Percentiles rank a stretch among this genome's conserved stretches.
Conservation (phyloP, 2,888 invertebrate species). For the Boloria euphrosyne region DNA sequence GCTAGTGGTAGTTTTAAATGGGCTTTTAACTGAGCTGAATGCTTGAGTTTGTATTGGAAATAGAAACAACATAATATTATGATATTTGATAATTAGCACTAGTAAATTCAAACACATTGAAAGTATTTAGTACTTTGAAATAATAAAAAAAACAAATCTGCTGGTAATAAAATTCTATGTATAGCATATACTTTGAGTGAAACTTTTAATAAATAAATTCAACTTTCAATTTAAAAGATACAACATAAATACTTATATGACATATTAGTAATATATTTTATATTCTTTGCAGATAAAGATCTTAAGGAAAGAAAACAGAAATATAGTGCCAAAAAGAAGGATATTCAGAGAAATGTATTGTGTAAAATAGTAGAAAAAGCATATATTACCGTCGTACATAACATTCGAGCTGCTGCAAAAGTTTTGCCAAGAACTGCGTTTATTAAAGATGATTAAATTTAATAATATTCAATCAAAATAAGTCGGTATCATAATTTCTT, state of each 20-base stretch:
- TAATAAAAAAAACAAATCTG: too few relatives aligned
- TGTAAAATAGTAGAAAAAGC: constrained; percentile 56
- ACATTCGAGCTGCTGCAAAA: constrained; percentile 61
- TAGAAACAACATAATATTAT: too few relatives aligned
- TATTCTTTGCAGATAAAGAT: constrained; percentile 52
- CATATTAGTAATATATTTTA: neutral
- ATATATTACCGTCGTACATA: constrained; percentile 61
- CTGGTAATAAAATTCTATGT: too few relatives aligned
- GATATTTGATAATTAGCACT: too few relatives aligned
- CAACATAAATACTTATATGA: neutral
- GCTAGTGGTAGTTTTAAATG: too few relatives aligned
- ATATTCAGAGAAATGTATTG: constrained; percentile 48
- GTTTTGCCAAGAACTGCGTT: constrained; percentile 60
- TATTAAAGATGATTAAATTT: constrained; percentile 55
- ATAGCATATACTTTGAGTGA: too few relatives aligned
- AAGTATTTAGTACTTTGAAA: too few relatives aligned
- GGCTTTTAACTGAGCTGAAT: too few relatives aligned
- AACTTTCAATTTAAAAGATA: neutral
- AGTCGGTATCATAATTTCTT: neutral
- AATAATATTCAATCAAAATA: neutral
- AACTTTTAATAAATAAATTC: neutral
- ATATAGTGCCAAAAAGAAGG: constrained; percentile 43
- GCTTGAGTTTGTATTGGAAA: too few relatives aligned
- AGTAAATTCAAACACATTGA: too few relatives aligned
- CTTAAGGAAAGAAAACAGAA: constrained; percentile 43